Conservation (phyloP, 1,140 invertebrate species). For the Popillia japonica region DNA sequence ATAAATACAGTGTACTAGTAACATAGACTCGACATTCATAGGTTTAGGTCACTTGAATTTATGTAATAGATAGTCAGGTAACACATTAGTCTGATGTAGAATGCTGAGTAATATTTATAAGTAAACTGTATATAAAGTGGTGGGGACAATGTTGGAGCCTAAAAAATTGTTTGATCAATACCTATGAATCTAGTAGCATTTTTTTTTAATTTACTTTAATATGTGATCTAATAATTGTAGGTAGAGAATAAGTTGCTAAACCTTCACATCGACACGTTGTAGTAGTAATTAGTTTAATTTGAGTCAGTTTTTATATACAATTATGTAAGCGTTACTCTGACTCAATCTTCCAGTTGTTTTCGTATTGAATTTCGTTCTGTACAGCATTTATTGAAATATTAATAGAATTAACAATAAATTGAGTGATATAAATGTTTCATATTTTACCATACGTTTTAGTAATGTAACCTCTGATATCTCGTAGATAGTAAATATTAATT, state of each 20-base stretch:
- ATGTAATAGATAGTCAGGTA: not conserved
- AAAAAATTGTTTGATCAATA: slow-evolving; percentile 1
- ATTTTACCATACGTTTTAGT: slow-evolving; percentile 2
- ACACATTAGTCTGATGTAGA: not conserved
- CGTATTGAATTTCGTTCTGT: not conserved
- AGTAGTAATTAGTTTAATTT: no score
- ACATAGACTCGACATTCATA: no score
- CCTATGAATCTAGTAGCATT: not conserved
- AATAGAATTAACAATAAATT: slow-evolving; percentile 19
- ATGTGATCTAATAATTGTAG: not conserved
- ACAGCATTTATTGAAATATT: slow-evolving; percentile 29
- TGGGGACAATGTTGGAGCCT: not conserved
- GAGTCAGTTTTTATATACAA: no score
- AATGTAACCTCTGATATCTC: not conserved
- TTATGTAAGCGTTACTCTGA: not conserved
- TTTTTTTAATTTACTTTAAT: not conserved
- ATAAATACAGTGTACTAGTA: slow-evolving; percentile 27
- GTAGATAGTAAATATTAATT: not conserved
- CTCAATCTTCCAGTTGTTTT: slow-evolving; percentile 17
- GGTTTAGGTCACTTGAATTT: not conserved
- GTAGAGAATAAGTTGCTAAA: not conserved
- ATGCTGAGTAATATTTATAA: not conserved
- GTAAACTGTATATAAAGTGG: not conserved
- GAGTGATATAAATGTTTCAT: slow-evolving; percentile 7
- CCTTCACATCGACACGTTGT: not conserved